Percentiles rank a stretch among this genome's conserved stretches.
Evolutionary conservation across 2,113 vertebrate species (phyloP).

Genomic region (Tragelaphus imberbis): DNA sequence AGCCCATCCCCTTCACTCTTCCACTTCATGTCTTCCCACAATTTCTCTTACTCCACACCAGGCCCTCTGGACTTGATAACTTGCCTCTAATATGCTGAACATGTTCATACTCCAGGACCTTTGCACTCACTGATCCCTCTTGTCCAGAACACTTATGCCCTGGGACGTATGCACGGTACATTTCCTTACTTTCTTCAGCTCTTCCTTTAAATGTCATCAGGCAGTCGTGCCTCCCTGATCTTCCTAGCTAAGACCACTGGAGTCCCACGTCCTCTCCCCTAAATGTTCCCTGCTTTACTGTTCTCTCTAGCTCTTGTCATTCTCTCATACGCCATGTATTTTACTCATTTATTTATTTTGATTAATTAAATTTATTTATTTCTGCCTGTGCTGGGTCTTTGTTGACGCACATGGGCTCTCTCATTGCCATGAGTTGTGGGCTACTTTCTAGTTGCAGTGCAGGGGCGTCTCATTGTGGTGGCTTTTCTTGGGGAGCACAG

Average conservation of each 20-base stretch:
- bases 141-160: neutral
- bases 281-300: neutral
- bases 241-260: neutral
- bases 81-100: neutral
- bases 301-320: neutral
- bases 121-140: neutral
- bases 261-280: neutral
- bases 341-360: neutral
- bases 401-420: neutral
- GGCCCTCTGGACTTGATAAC: neutral
- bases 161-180: neutral
- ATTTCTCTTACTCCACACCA: neutral
- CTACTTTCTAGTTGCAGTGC: neutral
- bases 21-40: neutral
- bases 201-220: neutral
- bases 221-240: neutral
- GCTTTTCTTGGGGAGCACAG: neutral
- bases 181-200: neutral
- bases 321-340: neutral
- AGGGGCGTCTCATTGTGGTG: fast-evolving
- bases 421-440: neutral
- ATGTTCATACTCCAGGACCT: neutral
- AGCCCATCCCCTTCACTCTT: neutral
- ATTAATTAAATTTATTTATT: neutral
- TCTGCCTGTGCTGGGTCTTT: neutral